A percentile compares a stretch with the other conserved stretches of the same genome.
phyloP scores from a whole-genome alignment of 2,797 vertebrate genomes.

The Cyclopterus lumpus region DNA sequence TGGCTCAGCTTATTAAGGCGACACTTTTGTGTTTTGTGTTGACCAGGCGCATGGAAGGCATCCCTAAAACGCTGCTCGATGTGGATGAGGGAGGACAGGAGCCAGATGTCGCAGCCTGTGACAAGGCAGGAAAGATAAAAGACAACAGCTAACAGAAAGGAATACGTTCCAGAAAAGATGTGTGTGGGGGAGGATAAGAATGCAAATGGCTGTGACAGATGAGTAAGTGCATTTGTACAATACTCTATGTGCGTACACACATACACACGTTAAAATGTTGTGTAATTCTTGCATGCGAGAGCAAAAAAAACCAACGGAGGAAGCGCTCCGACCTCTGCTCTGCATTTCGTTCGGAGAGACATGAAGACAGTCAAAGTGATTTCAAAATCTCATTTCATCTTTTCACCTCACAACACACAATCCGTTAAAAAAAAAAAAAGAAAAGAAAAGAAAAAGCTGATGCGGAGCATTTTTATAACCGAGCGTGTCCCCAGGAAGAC shows the following conservation, averaged over 20 bases:
- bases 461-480: slow-evolving; percentile 32
- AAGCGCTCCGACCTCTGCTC: slow-evolving; percentile 13
- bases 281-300: slow-evolving; percentile 21
- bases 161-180: slow-evolving; percentile 63
- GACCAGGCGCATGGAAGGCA: slow-evolving; percentile 18
- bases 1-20: slow-evolving; percentile 54
- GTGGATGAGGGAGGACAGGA: slow-evolving; percentile 54
- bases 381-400: slow-evolving; percentile 32
- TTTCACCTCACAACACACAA: slow-evolving; percentile 11
- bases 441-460: slow-evolving; percentile 25
- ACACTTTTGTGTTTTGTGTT: slow-evolving; percentile 46
- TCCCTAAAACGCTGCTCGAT: slow-evolving; percentile 48
- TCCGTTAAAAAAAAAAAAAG: slow-evolving; percentile 24
- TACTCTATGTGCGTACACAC: slow-evolving; percentile 12
- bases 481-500: slow-evolving; percentile 37
- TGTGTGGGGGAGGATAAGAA: slow-evolving; percentile 65
- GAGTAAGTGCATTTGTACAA: slow-evolving; percentile 50
- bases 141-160: slow-evolving; percentile 47
- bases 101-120: slow-evolving; percentile 65
- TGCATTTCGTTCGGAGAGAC: slow-evolving; percentile 14
- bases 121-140: slow-evolving; percentile 59
- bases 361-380: slow-evolving; percentile 9
- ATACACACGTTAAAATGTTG: slow-evolving; percentile 9
- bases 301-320: slow-evolving; percentile 13
- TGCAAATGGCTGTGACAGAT: slow-evolving; percentile 52